Base-by-base conservation (phyloP, 1,140 invertebrate genomes). In the Phthorimaea operculella region DNA sequence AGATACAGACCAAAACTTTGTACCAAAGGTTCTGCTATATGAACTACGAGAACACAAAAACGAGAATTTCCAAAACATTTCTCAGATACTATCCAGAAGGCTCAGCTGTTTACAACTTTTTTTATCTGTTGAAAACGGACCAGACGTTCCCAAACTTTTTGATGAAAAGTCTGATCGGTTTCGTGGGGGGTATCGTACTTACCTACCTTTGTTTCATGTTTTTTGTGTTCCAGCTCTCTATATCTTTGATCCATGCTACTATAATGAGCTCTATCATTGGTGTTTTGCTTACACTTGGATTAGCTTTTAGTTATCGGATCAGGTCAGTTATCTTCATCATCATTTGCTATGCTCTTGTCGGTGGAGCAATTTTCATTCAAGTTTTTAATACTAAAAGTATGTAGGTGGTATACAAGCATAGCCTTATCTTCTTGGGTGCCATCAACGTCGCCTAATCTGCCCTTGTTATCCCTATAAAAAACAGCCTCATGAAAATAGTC, bases 201-300 rank as follows among this genome's bases (percentile, higher is more conserved):
- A 91, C 89, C 0, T 91, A 91, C 63, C 72, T 91, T 16, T 89
- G 90, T 57, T 90, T 90, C 61, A 83, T 89, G 58, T 90, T 91
- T 61, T 88, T 91, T 59, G 87, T 90, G 1, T 86, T 90, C 52
- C 90, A 91, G 70, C 63, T 91, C 15, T 87, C 90, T 56, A 88
- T 90, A 67, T 79, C 79, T 0, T 52, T 76, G 6, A 66, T 79
- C 6, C 72, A 79, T 50, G 76, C 90, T 0, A 90, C 90, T 1
- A 68, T 89, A 9, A 72, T 91, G 33, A 90, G 90, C 62, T 87
- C 85, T 28, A 53, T 89, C 42, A 79, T 92, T 56, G 91, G 90
- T 8, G 68, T 88, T 12, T 74, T 91, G 62, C 81, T 92, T 16
- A 89, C 88, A 1, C 72, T 92, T 49, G 90, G 90, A 17, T 74